A percentile compares a stretch with the other conserved stretches of the same genome.
Conservation (phyloP, 2,113 vertebrate species). For the Rissa tridactyla region DNA sequence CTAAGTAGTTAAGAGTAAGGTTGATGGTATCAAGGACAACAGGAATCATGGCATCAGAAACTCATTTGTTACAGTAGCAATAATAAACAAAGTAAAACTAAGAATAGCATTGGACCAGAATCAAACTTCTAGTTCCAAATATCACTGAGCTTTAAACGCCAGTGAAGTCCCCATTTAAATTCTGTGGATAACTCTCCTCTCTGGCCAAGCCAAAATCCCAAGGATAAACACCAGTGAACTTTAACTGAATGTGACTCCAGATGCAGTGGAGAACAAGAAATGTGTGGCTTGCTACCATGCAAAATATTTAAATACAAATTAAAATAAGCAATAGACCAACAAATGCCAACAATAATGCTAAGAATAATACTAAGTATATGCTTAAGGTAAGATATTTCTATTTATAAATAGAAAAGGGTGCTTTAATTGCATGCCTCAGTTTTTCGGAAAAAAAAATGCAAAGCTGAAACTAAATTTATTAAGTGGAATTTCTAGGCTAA, state of each 20-base stretch:
- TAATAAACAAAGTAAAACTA: constrained; percentile 19
- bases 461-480: not conserved
- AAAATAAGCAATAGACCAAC: not conserved
- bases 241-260: not conserved
- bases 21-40: not conserved
- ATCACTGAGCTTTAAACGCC: not conserved
- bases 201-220: not conserved
- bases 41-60: not conserved
- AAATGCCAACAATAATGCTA: not conserved
- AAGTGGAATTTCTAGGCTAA: not conserved
- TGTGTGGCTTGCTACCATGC: not conserved
- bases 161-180: not conserved
- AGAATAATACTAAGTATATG: not conserved
- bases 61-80: not conserved
- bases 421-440: not conserved
- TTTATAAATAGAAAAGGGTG: not conserved
- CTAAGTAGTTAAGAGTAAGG: not conserved
- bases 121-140: not conserved
- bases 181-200: not conserved
- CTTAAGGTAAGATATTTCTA: not conserved
- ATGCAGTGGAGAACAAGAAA: not conserved
- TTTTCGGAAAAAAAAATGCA: not conserved
- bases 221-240: not conserved
- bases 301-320: not conserved
- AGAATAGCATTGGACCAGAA: not conserved